Conservation (phyloP, 2,113 vertebrate genomes). For the Macaca fascicularis region T2T-MFA8v1.1 NC_088378.1:23760501-23761000, state of each 20-base stretch:
- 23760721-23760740: neutral
- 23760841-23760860: neutral
- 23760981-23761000: neutral
- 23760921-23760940: slow-evolving; percentile 36
- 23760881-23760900: slow-evolving; percentile 18
- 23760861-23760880: neutral
- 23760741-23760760: slow-evolving; percentile 27
- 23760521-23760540: neutral
- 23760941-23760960: neutral
- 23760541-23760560: neutral
- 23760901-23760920: neutral
- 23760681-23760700: slow-evolving; percentile 6
- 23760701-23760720: slow-evolving; percentile 26
- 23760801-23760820: slow-evolving; percentile 37
- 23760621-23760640: slow-evolving; percentile 27
- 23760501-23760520: neutral
- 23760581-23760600: neutral
- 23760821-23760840: slow-evolving; percentile 10
- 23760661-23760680: slow-evolving; percentile 56
- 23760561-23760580: slow-evolving; percentile 37
- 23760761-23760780: neutral
- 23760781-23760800: neutral
- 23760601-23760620: slow-evolving; percentile 22
- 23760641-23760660: neutral
- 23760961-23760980: neutral